Conservation (phyloP, 2,797 vertebrate species). For the Sebastes glaucus region DNA sequence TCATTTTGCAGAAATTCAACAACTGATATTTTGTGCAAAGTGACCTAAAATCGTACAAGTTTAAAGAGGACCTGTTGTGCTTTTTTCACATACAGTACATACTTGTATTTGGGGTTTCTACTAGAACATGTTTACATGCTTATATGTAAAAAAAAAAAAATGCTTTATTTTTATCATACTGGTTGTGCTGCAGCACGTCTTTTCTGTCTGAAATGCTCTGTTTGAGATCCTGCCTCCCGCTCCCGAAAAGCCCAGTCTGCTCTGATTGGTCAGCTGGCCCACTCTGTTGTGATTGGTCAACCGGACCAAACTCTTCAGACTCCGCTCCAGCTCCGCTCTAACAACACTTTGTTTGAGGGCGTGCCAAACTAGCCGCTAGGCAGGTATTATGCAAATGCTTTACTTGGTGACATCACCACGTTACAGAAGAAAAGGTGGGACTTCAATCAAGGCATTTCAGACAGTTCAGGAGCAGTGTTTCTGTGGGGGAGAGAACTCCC, state of each 20-base stretch:
- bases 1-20: conserved; percentile 34
- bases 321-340: too few species aligned
- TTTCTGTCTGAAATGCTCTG: too few species aligned
- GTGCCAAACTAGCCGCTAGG: too few species aligned
- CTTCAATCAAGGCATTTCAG: not conserved
- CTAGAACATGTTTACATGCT: not conserved
- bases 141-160: not conserved
- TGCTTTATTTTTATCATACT: accelerated
- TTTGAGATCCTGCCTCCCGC: accelerated
- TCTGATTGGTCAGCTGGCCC: too few species aligned
- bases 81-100: not conserved
- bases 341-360: too few species aligned
- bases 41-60: conserved; percentile 36
- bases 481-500: not conserved
- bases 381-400: too few species aligned
- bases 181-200: not conserved
- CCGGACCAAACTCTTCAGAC: too few species aligned
- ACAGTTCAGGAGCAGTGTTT: not conserved
- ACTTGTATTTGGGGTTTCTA: not conserved
- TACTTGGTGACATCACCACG: too few species aligned
- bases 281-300: too few species aligned
- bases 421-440: not conserved
- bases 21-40: conserved; percentile 7
- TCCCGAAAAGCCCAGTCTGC: too few species aligned
- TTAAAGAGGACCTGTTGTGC: not conserved